phyloP scores from a whole-genome alignment of 1,140 invertebrate species.

The Ooceraea biroi region DNA sequence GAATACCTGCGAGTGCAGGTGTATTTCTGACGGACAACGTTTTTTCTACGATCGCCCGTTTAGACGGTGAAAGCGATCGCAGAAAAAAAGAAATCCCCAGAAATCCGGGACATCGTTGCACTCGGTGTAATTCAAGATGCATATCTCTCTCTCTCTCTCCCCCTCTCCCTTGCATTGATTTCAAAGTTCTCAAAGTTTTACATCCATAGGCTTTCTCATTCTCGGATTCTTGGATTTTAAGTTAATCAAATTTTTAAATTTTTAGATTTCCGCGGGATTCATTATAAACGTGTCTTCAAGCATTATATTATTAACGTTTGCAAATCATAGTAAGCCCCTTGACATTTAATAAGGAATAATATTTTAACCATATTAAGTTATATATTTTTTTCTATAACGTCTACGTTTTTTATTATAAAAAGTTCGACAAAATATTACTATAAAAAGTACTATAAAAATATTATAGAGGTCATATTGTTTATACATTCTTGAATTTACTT shows the following conservation, averaged over 20 bases:
- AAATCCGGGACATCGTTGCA: neutral
- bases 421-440: too few species aligned
- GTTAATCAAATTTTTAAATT: too few species aligned
- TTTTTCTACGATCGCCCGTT: neutral
- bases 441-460: too few species aligned
- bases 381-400: too few species aligned
- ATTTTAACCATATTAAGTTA: too few species aligned
- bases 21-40: neutral
- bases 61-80: conserved; percentile 19
- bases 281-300: too few species aligned
- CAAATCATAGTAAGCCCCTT: too few species aligned
- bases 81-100: conserved; percentile 4
- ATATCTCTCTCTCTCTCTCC: neutral
- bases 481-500: too few species aligned
- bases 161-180: neutral
- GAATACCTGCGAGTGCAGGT: neutral
- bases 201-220: neutral
- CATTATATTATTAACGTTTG: too few species aligned
- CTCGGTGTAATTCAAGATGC: neutral
- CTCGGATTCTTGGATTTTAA: neutral
- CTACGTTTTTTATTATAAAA: too few species aligned
- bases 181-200: neutral
- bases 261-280: neutral
- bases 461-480: too few species aligned
- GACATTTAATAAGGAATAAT: too few species aligned